Conservation (phyloP, 2,888 invertebrate species). For the Ptychoptera contaminata region DNA sequence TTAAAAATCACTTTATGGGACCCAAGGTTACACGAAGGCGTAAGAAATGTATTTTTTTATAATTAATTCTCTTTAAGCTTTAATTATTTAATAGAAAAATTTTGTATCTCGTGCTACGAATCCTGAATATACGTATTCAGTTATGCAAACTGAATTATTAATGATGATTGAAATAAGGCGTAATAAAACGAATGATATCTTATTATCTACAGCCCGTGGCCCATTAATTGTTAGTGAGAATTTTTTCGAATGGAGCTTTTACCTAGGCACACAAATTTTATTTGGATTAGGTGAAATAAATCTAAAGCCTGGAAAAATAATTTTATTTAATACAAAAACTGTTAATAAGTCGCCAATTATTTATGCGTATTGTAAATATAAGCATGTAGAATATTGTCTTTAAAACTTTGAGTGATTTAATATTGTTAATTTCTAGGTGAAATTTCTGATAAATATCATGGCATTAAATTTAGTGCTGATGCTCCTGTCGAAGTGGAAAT, state of each 20-base stretch:
- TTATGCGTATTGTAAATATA: constrained; percentile 3
- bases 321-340: constrained; percentile 6
- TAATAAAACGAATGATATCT: neutral
- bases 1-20: neutral
- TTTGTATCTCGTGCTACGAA: neutral
- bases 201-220: constrained; percentile 6
- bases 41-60: neutral
- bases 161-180: constrained; percentile 4
- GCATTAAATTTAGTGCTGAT: neutral
- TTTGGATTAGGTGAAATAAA: constrained; percentile 5
- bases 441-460: constrained; percentile 3
- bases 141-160: constrained; percentile 3
- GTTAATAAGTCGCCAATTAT: constrained; percentile 5
- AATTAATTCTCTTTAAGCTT: neutral
- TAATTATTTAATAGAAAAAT: neutral
- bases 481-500: constrained; percentile 2
- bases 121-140: constrained; percentile 1
- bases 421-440: too few species aligned
- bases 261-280: constrained; percentile 1
- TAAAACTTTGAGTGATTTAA: too few species aligned
- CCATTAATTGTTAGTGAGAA: constrained; percentile 6
- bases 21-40: neutral
- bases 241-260: constrained; percentile 7
- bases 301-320: constrained; percentile 1
- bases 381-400: too few species aligned